These are phyloP conservation scores for Tenthredo livida DNA, from an alignment of 2,888 invertebrate genomes.

Conservation along the genomic window DNA sequence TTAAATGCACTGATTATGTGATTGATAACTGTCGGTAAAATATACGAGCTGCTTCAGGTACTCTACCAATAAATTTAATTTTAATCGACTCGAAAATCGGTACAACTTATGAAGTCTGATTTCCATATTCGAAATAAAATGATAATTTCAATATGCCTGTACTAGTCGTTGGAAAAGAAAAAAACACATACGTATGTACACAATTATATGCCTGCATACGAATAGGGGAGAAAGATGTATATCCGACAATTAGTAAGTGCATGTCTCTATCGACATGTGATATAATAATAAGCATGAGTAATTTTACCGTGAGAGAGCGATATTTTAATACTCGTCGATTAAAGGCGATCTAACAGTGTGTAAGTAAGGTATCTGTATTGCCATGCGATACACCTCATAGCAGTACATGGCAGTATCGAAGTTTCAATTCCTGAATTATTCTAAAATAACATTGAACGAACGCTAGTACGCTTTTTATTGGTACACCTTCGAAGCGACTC, in stretches of 20 bases:
- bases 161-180: no score
- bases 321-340: not conserved
- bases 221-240: not conserved
- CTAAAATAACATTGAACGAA: slow-evolving; percentile 14
- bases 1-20: not conserved
- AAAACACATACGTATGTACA: no score
- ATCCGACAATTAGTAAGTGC: not conserved
- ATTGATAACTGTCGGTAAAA: not conserved
- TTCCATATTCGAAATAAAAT: no score
- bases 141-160: no score
- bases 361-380: not conserved
- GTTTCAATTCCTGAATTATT: not conserved
- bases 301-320: not conserved
- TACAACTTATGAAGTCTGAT: no score
- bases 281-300: not conserved
- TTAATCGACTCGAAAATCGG: not conserved
- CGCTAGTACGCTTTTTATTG: slow-evolving; percentile 11
- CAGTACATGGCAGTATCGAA: not conserved
- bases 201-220: no score
- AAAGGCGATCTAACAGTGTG: not conserved
- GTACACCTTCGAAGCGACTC: not conserved
- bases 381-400: not conserved
- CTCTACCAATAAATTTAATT: not conserved
- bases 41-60: no score
- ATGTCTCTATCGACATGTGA: not conserved